A percentile compares a stretch with the other conserved stretches of the same genome.
Conservation (phyloP, 2,113 vertebrate genomes). For the Connochaetes taurinus region DNA sequence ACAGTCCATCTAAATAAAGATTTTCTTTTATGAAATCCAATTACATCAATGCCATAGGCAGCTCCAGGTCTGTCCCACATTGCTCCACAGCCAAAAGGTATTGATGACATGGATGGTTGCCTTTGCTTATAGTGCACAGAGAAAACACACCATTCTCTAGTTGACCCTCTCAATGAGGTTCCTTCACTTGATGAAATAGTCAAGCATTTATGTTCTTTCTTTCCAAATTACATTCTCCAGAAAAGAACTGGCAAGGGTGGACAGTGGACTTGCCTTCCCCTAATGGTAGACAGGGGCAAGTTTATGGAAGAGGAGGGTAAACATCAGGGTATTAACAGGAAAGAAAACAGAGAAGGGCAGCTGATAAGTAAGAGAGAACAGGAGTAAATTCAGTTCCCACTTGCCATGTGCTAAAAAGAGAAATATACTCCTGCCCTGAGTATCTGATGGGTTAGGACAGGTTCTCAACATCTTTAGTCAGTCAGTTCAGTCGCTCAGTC, state of each 20-base stretch:
- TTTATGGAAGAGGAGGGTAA: background rate
- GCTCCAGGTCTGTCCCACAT: background rate
- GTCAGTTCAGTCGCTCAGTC: background rate
- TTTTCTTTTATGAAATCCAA: background rate
- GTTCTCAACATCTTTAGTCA: background rate
- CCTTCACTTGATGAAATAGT: background rate
- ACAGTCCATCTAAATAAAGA: background rate
- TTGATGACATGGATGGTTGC: background rate
- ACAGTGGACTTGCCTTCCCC: background rate
- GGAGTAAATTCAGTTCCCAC: background rate
- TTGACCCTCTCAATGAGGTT: background rate
- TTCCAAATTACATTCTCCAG: background rate
- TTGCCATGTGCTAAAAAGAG: background rate
- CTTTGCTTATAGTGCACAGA: background rate
- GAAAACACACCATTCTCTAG: background rate
- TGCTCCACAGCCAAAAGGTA: background rate
- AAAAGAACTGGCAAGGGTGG: background rate
- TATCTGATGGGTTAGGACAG: background rate
- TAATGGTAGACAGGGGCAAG: background rate
- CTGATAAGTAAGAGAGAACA: background rate
- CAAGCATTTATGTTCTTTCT: background rate
- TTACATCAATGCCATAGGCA: background rate
- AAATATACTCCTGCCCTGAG: background rate
- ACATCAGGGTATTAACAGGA: background rate
- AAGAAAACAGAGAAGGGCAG: background rate